Evolutionary conservation across 2,797 vertebrate species (phyloP).

Genomic region (Lepus townsendii): DNA sequence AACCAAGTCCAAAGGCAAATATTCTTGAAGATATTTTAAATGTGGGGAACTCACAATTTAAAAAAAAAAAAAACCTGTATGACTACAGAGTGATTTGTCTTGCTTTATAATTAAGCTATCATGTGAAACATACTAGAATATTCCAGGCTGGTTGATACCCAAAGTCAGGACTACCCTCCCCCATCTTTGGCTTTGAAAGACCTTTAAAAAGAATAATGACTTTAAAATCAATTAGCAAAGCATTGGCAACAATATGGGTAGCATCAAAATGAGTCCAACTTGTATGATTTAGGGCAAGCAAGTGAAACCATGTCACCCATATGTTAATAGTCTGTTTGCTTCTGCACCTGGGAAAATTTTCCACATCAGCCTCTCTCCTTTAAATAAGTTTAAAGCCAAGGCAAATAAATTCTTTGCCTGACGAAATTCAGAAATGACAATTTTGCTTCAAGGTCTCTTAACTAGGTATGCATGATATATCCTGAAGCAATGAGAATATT

Average conservation of each 20-base stretch:
- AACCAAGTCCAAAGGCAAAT: slow-evolving; percentile 48
- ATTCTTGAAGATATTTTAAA: slow-evolving; percentile 41
- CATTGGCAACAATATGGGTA: slow-evolving; percentile 35
- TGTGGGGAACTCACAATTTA: background rate
- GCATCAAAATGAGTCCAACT: slow-evolving; percentile 42
- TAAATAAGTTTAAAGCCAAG: slow-evolving; percentile 65
- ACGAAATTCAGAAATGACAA: slow-evolving; percentile 75
- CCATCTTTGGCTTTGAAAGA: background rate
- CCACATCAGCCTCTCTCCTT: slow-evolving; percentile 45
- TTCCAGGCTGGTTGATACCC: background rate
- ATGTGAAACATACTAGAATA: slow-evolving; percentile 24
- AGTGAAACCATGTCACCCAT: slow-evolving; percentile 60
- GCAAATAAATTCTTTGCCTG: slow-evolving; percentile 45
- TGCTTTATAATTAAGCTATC: background rate
- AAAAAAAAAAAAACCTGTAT: background rate
- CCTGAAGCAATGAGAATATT: slow-evolving; percentile 71
- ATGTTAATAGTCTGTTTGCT: slow-evolving; percentile 36
- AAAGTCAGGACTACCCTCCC: background rate
- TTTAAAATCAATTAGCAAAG: slow-evolving; percentile 65
- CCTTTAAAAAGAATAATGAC: background rate
- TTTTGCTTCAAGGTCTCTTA: slow-evolving; percentile 73
- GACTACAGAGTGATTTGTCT: background rate
- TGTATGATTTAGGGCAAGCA: slow-evolving; percentile 43
- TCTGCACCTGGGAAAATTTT: slow-evolving; percentile 70
- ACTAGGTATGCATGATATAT: slow-evolving; percentile 71